phyloP scores from a whole-genome alignment of 2,113 vertebrate genomes.

The Erinaceus europaeus region DNA sequence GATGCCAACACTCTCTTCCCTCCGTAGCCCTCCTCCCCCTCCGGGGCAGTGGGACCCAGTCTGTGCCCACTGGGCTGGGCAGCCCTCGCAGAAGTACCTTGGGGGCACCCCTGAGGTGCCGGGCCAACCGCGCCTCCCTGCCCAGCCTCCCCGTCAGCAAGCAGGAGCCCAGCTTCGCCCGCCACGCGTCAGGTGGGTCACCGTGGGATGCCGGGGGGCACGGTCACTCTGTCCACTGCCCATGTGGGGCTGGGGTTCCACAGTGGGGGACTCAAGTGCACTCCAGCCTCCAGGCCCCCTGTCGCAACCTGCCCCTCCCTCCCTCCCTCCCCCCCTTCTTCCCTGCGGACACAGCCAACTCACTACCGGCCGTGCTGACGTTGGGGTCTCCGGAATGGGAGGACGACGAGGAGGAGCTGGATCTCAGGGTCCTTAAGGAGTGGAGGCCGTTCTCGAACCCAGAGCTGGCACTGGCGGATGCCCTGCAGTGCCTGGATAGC shows the following conservation, averaged over 20 bases:
- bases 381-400: slow-evolving; percentile 59
- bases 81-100: not conserved
- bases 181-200: slow-evolving; percentile 76
- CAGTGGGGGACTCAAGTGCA: too few relatives aligned
- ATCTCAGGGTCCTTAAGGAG: not conserved
- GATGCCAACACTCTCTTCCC: not conserved
- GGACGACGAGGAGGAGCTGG: slow-evolving; percentile 46
- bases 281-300: fast-evolving
- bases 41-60: slow-evolving; percentile 18
- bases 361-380: slow-evolving; percentile 49
- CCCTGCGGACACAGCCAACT: slow-evolving; percentile 62
- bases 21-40: slow-evolving; percentile 66
- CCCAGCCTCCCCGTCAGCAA: slow-evolving; percentile 52
- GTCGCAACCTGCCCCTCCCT: fast-evolving
- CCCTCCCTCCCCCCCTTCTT: too few relatives aligned
- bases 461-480: slow-evolving; percentile 66
- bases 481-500: slow-evolving; percentile 67
- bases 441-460: slow-evolving; percentile 70
- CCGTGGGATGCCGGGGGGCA: not conserved
- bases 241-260: too few relatives aligned
- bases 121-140: slow-evolving; percentile 67
- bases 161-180: slow-evolving; percentile 40
- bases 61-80: not conserved
- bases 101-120: slow-evolving; percentile 38
- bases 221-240: too few relatives aligned